Base-by-base conservation (phyloP, 1,140 invertebrate species). In the Caligus rogercresseyi region DNA sequence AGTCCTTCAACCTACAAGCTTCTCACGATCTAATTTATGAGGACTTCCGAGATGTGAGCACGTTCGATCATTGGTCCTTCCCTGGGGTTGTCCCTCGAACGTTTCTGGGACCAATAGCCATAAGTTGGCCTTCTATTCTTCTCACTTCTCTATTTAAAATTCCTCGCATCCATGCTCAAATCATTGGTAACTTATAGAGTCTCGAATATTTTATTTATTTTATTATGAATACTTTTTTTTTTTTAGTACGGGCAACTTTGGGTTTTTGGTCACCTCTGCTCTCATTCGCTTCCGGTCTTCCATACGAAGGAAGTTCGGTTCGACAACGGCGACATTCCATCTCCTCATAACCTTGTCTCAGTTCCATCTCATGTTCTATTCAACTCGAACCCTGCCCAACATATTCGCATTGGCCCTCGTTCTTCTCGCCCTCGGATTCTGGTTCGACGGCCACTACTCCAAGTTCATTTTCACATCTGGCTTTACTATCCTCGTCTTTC, bases 1-100 rank as follows among this genome's bases (percentile, higher is more conserved):
- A 99, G 78, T 98, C 92, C 76, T 99, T 99, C 71, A 98, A 97
- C 76, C 77, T 97, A 19, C 89, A 98, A 78, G 95, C 96, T 14
- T 87, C 87, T 72, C 96, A 99, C 77, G 96, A 99, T 77, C 31
- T 43, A 7, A 79, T 98, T 68, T 76, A 98, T 15, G 95, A 91
- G 74, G 82, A 91, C 71, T 78, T 83, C 64, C 75, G 77, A 72
- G 87, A 94, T 76, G 77, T 97, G 62, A 76, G 83, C 43, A 74
- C 96, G 89, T 99, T 96, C 77, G 95, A 99, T 77, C 94, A 99
- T 77, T 78, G 87, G 72, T 87, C 96, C 72, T 98, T 94, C 78
- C 93, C 95, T 68, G 95, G 96, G 61, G 93, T 98, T 67, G 95
- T 99, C 56, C 93, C 95, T 54, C 79, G 96, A 68, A 90, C 89